These are phyloP conservation scores for Palythoa grandiflora DNA, from an alignment of 92 coral and sea anemone species.

Conservation along the genomic window DNA sequence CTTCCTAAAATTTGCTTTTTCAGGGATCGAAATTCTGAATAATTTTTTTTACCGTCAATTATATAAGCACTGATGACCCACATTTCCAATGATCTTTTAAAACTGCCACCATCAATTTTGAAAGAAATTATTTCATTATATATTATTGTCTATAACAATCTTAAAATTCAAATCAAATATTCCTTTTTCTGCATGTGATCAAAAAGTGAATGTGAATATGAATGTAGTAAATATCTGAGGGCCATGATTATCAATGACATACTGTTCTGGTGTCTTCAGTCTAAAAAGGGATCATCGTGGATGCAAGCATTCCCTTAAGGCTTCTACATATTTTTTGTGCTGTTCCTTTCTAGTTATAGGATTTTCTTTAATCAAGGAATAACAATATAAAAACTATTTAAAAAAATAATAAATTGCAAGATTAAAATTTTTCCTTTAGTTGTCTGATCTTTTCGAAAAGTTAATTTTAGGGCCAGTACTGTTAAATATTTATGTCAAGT, in stretches of 20 bases:
- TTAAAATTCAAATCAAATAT: neutral
- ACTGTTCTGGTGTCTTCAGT: neutral
- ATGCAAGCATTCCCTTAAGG: neutral
- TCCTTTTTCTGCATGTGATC: neutral
- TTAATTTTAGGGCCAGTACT: too few relatives aligned
- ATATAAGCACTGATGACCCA: too few relatives aligned
- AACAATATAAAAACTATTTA: neutral
- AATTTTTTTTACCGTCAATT: too few relatives aligned
- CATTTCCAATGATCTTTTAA: too few relatives aligned
- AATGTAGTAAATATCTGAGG: neutral
- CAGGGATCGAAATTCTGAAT: too few relatives aligned
- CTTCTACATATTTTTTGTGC: neutral
- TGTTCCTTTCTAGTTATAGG: neutral
- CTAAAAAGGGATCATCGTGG: neutral
- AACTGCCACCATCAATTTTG: neutral
- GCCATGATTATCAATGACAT: neutral
- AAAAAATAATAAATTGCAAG: too few relatives aligned
- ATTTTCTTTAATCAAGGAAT: neutral
- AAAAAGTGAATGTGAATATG: too few relatives aligned
- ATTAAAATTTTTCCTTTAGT: too few relatives aligned
- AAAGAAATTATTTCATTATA: too few relatives aligned
- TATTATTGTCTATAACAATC: neutral
- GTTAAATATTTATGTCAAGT: neutral
- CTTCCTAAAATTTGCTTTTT: neutral
- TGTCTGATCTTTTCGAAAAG: too few relatives aligned